Conservation (phyloP, 37 sponge, comb jelly and placozoan species). For the Halichondria panicea region DNA sequence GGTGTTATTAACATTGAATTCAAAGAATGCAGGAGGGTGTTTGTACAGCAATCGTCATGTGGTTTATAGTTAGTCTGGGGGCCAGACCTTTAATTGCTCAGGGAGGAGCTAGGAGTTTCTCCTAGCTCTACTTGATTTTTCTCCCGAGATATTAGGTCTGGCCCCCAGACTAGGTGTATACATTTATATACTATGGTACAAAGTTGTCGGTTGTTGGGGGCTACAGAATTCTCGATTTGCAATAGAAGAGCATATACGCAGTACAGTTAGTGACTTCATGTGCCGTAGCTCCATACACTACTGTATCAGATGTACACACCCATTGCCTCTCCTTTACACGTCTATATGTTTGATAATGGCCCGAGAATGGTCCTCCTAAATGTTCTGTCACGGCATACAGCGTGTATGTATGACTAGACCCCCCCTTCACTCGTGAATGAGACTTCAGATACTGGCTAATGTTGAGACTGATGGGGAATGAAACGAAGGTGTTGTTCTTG, state of each 20-base stretch:
- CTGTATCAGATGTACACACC: constrained; percentile 83
- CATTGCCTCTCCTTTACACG: constrained; percentile 38
- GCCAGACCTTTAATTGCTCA: too few relatives aligned
- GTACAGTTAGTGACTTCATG: constrained; percentile 51
- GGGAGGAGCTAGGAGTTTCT: too few relatives aligned
- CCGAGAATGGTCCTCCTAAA: constrained; percentile 73
- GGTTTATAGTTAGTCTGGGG: too few relatives aligned
- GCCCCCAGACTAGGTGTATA: too few relatives aligned
- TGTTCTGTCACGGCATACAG: constrained; percentile 77
- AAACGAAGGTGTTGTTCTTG: constrained; percentile 62
- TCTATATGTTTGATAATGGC: constrained; percentile 89
- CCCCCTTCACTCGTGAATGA: background rate
- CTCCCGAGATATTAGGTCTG: too few relatives aligned
- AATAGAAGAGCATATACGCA: constrained; percentile 88
- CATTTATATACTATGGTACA: too few relatives aligned
- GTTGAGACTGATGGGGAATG: constrained; percentile 72
- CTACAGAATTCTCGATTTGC: background rate
- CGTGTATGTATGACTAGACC: constrained; percentile 11
- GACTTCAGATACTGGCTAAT: constrained; percentile 37
- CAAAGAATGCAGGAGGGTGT: too few relatives aligned
- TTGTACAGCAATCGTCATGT: too few relatives aligned
- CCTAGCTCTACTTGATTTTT: too few relatives aligned
- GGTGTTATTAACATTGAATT: too few relatives aligned
- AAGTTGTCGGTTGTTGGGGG: too few relatives aligned
- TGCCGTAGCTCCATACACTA: constrained; percentile 31